Conservation (phyloP, 2,797 vertebrate species). For the Malurus splendens region DNA sequence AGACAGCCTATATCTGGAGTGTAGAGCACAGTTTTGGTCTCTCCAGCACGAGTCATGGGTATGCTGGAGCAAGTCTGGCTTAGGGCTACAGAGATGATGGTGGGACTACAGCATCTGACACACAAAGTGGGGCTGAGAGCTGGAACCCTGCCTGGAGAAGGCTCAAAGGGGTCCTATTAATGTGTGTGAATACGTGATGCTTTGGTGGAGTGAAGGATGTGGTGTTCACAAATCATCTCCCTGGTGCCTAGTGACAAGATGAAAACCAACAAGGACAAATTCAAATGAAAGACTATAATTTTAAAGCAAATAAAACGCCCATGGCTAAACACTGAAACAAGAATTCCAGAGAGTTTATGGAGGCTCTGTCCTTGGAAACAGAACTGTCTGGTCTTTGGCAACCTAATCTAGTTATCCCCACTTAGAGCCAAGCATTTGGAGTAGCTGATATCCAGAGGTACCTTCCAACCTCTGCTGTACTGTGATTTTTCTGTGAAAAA, state of each 20-base stretch:
- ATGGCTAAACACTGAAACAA: neutral
- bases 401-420: neutral
- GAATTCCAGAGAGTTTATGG: neutral
- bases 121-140: neutral
- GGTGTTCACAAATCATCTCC: neutral
- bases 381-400: neutral
- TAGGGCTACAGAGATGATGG: neutral
- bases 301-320: neutral
- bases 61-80: neutral
- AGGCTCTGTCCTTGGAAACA: neutral
- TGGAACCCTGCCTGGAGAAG: neutral
- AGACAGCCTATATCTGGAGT: neutral
- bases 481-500: neutral
- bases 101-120: neutral
- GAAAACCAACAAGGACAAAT: neutral
- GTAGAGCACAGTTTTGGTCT: neutral
- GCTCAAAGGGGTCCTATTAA: fast-evolving
- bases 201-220: neutral
- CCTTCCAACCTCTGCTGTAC: neutral
- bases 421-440: neutral
- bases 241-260: neutral
- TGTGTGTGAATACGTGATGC: neutral
- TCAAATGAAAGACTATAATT: neutral
- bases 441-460: neutral
- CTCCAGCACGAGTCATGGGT: neutral